Percentiles rank a stretch among this genome's conserved stretches.
Conservation (phyloP, 2,113 vertebrate genomes). For the Gila orcuttii region DNA sequence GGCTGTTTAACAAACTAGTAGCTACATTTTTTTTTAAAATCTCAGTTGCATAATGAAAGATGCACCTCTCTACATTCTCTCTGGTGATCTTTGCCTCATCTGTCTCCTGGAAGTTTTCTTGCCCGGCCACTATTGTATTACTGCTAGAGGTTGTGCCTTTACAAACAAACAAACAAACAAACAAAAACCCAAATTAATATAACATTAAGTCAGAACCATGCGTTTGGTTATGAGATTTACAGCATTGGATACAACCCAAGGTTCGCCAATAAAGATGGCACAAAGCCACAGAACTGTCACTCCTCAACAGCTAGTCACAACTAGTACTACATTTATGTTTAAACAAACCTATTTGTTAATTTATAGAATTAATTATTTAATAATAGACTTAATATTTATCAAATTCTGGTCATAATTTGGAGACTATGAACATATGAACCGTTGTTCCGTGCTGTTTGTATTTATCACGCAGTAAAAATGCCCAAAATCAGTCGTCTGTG, state of each 20-base stretch:
- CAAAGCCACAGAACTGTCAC: background rate
- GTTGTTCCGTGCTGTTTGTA: too few species aligned
- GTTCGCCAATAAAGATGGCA: background rate
- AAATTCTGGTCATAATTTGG: too few species aligned
- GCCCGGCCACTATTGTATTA: constrained; percentile 93
- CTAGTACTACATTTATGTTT: background rate
- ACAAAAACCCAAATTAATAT: too few species aligned
- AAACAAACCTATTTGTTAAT: background rate
- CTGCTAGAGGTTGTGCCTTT: constrained; percentile 96
- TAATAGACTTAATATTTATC: too few species aligned
- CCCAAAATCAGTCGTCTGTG: too few species aligned
- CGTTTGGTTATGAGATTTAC: too few species aligned
- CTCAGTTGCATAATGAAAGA: background rate
- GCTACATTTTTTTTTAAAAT: background rate
- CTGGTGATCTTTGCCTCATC: constrained; percentile 87
- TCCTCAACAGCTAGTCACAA: background rate
- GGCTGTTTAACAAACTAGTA: background rate
- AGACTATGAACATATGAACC: too few species aligned
- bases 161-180: background rate
- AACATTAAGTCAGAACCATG: background rate
- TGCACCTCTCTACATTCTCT: constrained; percentile 90
- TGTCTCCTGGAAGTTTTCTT: constrained; percentile 87
- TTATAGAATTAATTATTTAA: background rate
- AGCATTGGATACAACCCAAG: background rate
- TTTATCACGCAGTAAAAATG: too few species aligned